phyloP scores from a whole-genome alignment of 2,888 invertebrate genomes.

The Pterobdella sp. region DNA sequence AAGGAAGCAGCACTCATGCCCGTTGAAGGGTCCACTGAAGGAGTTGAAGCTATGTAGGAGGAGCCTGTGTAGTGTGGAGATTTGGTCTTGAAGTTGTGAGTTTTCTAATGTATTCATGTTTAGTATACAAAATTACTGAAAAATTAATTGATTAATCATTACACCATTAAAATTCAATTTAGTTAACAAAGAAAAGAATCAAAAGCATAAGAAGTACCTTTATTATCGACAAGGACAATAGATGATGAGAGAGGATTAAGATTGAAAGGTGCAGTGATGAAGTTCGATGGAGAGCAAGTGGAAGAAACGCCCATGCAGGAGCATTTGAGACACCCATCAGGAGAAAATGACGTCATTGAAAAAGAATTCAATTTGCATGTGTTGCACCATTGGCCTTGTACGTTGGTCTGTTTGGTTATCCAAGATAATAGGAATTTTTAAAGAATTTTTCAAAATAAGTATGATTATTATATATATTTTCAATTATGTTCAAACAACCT shows the following conservation, averaged over 20 bases:
- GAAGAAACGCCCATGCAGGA: slow-evolving; percentile 40
- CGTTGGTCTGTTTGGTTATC: slow-evolving; percentile 33
- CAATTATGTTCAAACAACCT: no score
- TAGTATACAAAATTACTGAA: no score
- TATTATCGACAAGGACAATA: slow-evolving; percentile 11
- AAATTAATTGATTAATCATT: no score
- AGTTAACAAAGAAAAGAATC: no score
- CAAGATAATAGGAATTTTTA: neutral
- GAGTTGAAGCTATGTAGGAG: neutral
- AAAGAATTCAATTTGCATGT: slow-evolving; percentile 36
- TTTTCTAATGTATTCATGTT: no score
- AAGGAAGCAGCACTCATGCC: slow-evolving; percentile 29
- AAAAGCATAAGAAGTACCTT: no score
- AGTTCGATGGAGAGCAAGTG: slow-evolving; percentile 33
- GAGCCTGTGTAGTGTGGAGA: slow-evolving; percentile 10
- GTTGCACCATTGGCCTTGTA: slow-evolving; percentile 35
- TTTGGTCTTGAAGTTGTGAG: no score
- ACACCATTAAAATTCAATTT: no score
- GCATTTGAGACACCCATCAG: slow-evolving; percentile 38
- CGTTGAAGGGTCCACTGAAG: neutral
- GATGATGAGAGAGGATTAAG: slow-evolving; percentile 14
- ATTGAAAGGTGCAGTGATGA: neutral
- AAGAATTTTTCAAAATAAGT: no score
- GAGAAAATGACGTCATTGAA: slow-evolving; percentile 31
- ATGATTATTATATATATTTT: no score